phyloP scores from a whole-genome alignment of 2,888 invertebrate species.

The Elmis aenea region DNA sequence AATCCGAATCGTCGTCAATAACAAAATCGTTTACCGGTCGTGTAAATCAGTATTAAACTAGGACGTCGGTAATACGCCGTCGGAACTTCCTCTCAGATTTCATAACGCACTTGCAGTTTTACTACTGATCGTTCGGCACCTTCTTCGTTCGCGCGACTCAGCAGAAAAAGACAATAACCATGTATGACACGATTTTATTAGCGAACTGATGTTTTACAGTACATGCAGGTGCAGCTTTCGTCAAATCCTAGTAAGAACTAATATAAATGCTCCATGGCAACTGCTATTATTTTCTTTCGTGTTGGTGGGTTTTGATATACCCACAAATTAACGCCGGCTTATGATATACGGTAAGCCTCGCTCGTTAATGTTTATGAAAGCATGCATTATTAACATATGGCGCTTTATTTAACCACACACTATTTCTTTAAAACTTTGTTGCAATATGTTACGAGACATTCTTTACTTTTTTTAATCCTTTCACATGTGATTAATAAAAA shows the following conservation, averaged over 20 bases:
- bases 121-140: slow-evolving; percentile 3
- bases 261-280: slow-evolving; percentile 10
- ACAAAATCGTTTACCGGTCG: slow-evolving; percentile 12
- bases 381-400: slow-evolving; percentile 10
- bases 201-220: slow-evolving; percentile 3
- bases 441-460: too few species aligned
- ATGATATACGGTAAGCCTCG: slow-evolving; percentile 6
- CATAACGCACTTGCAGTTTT: slow-evolving; percentile 6
- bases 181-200: too few species aligned
- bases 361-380: slow-evolving; percentile 11
- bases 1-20: slow-evolving; percentile 11
- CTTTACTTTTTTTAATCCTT: too few species aligned
- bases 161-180: slow-evolving; percentile 7
- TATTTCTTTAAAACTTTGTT: too few species aligned
- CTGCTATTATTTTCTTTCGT: slow-evolving; percentile 15
- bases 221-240: slow-evolving; percentile 6
- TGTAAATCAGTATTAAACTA: slow-evolving; percentile 17
- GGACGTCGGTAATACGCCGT: slow-evolving; percentile 7
- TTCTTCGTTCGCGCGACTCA: slow-evolving; percentile 5
- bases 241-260: slow-evolving; percentile 9
- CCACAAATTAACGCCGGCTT: slow-evolving; percentile 10
- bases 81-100: slow-evolving; percentile 5
- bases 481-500: too few species aligned
- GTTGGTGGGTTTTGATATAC: slow-evolving; percentile 11
- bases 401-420: too few species aligned